Conservation (phyloP, 2,113 vertebrate genomes). For the Greenwoodochromis staneri region DNA sequence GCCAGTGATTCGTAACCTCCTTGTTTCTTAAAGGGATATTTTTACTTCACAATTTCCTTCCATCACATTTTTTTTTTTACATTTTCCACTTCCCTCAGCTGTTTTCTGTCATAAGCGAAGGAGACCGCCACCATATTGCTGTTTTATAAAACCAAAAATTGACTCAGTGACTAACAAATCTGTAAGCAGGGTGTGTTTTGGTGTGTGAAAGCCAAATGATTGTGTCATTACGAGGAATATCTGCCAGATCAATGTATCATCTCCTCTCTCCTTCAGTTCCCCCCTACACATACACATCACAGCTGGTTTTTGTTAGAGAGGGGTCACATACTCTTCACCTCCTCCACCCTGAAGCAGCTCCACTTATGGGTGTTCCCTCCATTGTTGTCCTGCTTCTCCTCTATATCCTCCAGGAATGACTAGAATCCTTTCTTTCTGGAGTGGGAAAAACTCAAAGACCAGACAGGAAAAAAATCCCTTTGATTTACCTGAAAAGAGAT, state of each 20-base stretch:
- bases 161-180: not conserved
- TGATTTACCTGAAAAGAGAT: not conserved
- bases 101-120: constrained; percentile 2
- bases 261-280: constrained; percentile 22
- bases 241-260: constrained; percentile 31
- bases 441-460: constrained; percentile 16
- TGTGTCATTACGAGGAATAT: constrained; percentile 42
- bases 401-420: constrained; percentile 61
- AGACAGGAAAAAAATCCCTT: not conserved
- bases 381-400: constrained; percentile 67
- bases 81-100: constrained; percentile 22
- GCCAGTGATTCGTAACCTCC: constrained; percentile 8
- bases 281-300: constrained; percentile 31
- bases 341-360: constrained; percentile 66
- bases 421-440: constrained; percentile 41
- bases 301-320: constrained; percentile 67
- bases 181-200: constrained; percentile 33
- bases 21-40: constrained; percentile 33
- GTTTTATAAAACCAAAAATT: not conserved
- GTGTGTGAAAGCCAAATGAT: constrained; percentile 34
- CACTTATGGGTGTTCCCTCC: constrained; percentile 67
- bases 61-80: not conserved
- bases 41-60: constrained; percentile 35
- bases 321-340: constrained; percentile 68
- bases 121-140: not conserved